Base-by-base conservation (phyloP, 1,140 invertebrate genomes). In the Galendromus occidentalis region DNA sequence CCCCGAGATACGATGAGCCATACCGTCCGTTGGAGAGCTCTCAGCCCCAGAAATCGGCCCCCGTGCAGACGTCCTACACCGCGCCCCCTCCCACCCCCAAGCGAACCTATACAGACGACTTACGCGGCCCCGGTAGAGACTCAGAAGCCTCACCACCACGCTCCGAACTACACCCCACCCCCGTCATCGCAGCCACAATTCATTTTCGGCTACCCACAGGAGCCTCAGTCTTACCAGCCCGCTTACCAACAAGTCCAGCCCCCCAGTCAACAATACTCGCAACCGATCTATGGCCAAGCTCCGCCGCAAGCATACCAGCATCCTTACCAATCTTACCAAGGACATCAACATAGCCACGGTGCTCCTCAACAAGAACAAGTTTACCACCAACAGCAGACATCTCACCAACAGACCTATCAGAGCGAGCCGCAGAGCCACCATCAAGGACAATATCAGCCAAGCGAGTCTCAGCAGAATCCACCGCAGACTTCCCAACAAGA, bases 201-300 rank as follows among this genome's bases (percentile, higher is more conserved):
- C 45, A 20, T 22, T 20, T 28, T 47, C 18, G 18, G 28, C 14
- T 28, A 47, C 18, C 45, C 18, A 14, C 45, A 47, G 45, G 18
- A 67, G 59, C 9, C 63, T 33, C 39, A 65, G 44, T 4, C 41
- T 20, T 18, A 65, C 20, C 42, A 65, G 51, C 18, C 67, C 2
- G 14, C 7, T 20, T 42, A 33, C 44, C 67, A 66, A 67, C 65
- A 66, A 12, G 18, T 12, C 9, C 65, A 66, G 55, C 65, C 66
- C 7, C 66, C 67, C 22, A 59, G 1, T n/a, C 66, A 67, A 6
- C 66, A 66, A 64, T 63, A 66, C 20, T 29, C 14, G 28, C 66
- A 66, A 47, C 66, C 65, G 59, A 22, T 44, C 25, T 44, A 66
- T 22, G 17, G 25, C 25, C 65, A 66, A 7, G 42, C 42, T 20